A percentile compares a stretch with the other conserved stretches of the same genome.
Conservation (phyloP, 1,140 invertebrate species). For the Drosophila sproati region DNA sequence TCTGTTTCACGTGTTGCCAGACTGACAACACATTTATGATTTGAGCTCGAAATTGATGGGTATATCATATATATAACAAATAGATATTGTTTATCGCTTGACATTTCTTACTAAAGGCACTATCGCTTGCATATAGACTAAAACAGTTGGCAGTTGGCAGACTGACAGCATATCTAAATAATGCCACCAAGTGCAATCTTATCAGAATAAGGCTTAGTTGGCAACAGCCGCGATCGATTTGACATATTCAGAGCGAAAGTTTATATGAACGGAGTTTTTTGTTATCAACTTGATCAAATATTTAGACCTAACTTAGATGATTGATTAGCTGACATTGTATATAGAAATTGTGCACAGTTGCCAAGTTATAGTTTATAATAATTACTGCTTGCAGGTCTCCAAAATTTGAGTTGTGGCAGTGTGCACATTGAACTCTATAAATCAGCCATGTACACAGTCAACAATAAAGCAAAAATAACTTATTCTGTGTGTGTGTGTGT, state of each 20-base stretch:
- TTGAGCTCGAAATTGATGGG: too few relatives aligned
- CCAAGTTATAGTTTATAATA: background rate
- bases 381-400: background rate
- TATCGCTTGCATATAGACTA: background rate
- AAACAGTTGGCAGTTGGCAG: conserved; percentile 11
- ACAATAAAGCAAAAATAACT: conserved; percentile 23
- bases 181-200: conserved; percentile 29
- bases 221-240: background rate
- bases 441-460: conserved; percentile 12
- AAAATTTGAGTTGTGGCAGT: conserved; percentile 8
- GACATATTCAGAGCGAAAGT: conserved; percentile 29
- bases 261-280: conserved; percentile 4
- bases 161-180: conserved; percentile 20
- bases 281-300: conserved; percentile 37
- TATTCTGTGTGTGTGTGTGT: background rate
- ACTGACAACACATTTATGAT: background rate
- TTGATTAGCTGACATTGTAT: conserved; percentile 25
- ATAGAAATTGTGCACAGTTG: background rate
- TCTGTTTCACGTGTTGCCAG: background rate
- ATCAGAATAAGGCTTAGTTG: conserved; percentile 19
- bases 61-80: background rate
- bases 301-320: conserved; percentile 36
- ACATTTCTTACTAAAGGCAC: background rate
- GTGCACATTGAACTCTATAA: conserved; percentile 33
- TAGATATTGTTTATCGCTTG: conserved; percentile 15